Conservation (phyloP, 92 coral and sea anemone genomes). For the Porites divaricata region DNA sequence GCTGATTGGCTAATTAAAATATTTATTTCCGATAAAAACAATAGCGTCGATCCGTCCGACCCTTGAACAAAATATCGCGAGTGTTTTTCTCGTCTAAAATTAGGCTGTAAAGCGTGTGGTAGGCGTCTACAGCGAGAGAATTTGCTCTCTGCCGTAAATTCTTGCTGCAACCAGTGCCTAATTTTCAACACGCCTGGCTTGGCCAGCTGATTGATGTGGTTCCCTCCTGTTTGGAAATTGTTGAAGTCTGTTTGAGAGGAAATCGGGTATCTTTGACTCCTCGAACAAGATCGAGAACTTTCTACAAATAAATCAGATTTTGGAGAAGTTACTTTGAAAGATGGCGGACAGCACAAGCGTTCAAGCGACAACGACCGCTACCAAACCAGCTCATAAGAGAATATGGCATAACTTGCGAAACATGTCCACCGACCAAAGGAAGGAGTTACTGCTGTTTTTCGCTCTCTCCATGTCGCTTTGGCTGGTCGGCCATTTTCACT, state of each 20-base stretch:
- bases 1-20: constrained; percentile 35
- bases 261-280: too few relatives aligned
- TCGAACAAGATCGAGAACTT: constrained; percentile 25
- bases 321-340: background rate
- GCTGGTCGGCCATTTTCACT: constrained; percentile 93
- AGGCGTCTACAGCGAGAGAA: background rate
- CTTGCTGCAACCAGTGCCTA: background rate
- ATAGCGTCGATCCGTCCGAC: constrained; percentile 1
- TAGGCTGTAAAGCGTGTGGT: background rate
- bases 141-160: background rate
- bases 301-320: background rate
- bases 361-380: background rate
- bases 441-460: constrained; percentile 75
- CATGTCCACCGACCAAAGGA: constrained; percentile 64
- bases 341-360: constrained; percentile 9
- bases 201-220: too few relatives aligned
- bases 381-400: constrained; percentile 76
- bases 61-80: constrained; percentile 4
- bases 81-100: constrained; percentile 10
- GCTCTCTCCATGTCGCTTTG: constrained; percentile 84
- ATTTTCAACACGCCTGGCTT: background rate
- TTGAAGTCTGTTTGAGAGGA: background rate
- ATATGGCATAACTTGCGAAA: constrained; percentile 65
- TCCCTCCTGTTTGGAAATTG: background rate
- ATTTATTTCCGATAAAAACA: constrained; percentile 16